Conservation (phyloP, 1,140 invertebrate genomes). For the Trichonephila clavipes region DNA sequence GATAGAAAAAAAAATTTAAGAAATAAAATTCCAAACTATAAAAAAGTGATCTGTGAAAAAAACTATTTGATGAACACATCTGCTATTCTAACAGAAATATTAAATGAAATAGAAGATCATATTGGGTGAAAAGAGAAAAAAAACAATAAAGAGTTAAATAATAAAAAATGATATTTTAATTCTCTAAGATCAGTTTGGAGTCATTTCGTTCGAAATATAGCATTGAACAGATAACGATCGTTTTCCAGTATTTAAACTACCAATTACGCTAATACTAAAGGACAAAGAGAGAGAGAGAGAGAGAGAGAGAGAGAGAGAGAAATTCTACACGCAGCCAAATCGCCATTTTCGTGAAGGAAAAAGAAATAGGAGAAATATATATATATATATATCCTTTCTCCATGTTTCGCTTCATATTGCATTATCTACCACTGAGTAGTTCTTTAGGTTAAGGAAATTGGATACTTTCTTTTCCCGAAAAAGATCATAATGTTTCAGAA, state of each 20-base stretch:
- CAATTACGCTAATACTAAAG: slow-evolving; percentile 46
- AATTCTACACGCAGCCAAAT: not conserved
- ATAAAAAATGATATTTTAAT: not conserved
- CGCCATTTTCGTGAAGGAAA: slow-evolving; percentile 1
- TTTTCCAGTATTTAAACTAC: slow-evolving; percentile 41
- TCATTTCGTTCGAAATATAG: not conserved
- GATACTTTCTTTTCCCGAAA: not conserved
- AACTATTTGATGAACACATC: not conserved
- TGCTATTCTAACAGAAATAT: not conserved
- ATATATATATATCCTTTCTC: not conserved
- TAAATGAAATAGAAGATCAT: not conserved
- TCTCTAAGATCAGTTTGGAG: not conserved
- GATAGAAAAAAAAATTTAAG: too few species aligned
- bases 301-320: too few species aligned
- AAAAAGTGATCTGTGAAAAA: not conserved
- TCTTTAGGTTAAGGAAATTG: not conserved
- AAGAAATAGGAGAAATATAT: not conserved
- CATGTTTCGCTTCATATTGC: slow-evolving; percentile 2
- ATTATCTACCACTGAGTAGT: not conserved
- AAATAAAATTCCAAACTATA: too few species aligned
- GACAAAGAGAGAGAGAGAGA: too few species aligned
- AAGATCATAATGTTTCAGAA: slow-evolving; percentile 10
- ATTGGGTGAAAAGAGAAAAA: not conserved
- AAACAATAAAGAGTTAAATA: not conserved
- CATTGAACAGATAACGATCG: slow-evolving; percentile 29